Evolutionary conservation across 2,888 invertebrate genomes (phyloP), one percentile per base, ranked within the genome.

Genomic region (Syrista parreyssii): DNA sequence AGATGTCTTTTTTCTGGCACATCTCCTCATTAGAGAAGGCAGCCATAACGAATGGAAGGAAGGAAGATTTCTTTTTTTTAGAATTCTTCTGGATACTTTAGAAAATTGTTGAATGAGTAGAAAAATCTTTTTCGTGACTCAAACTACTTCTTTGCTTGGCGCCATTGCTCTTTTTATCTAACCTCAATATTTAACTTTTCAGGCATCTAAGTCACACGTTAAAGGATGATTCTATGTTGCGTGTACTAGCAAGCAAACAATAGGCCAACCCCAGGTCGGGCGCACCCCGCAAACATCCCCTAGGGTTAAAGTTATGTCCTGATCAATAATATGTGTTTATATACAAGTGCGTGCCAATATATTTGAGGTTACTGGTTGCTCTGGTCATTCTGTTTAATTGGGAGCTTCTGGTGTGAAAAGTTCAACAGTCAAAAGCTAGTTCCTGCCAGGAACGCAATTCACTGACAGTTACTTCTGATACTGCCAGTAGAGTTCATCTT

Each of bases 161-260:
- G 72, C 31, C 32, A 33, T 33, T 31, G 34, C 30, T 33, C 34
- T 31, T n/a, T n/a, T 74, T 68, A 31, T 30, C 40, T 30, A 68
- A 36, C 75, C 68, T 55, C 55, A 74, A 74, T 74, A 33, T 74
- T 74, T 74, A 33, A 35, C 23, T 33, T 74, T 30, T n/a, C 12
- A 33, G 81, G 79, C 80, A 80, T 78, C 78, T 80, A 88, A 88
- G 88, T 86, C 87, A 87, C 84, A 84, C 85, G 85, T 86, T 84
- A 82, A 86, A 87, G 89, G 88, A 88, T 89, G 88, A 88, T 86
- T 87, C 83, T 84, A 84, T 82, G 84, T 85, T 87, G 85, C 85
- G 87, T 87, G 89, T 86, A 85, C 88, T 86, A 87, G 87, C 83
- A 82, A 82, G 85, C 89, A 89, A 90, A 90, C 90, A 88, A 88